Base-by-base conservation (phyloP, 2,888 invertebrate genomes). In the Carpatolechia fugitivella region DNA sequence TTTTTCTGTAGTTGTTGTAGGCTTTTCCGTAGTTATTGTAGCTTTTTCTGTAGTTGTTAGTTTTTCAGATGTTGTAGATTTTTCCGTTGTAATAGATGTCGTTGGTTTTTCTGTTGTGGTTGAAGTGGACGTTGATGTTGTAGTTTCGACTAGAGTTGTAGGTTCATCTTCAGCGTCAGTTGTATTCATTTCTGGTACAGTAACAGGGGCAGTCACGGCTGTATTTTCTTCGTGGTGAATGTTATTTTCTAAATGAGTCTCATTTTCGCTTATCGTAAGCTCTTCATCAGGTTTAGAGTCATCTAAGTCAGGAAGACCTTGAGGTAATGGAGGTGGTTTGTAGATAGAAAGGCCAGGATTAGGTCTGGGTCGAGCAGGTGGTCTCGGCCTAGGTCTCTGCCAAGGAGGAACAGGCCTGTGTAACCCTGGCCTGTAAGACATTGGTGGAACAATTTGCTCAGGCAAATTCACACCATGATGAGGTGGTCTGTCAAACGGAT, bases 401-500 rank as follows among this genome's bases (percentile, higher is more conserved):
- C 94, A 94, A 0, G 94, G 93, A 6, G 93, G 93, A 54, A 93
- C 91, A 1, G 92, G 91, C 16, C 93, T 90, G 3, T 92, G 87
- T 44, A 92, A 91, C 18, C 91, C 91, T 24, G 94, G 94, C 56
- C 94, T 81, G 59, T 91, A 91, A 61, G 76, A 80, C 64, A 91
- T 69, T 59, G 90, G 85, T n/a, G 95, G 94, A 7, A 94, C 93
- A 53, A 95, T 92, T 74, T 94, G 94, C 65, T 96, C 95, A 1
- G 95, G 94, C 57, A 95, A 82, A 60, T 94, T 94, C 20, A 94
- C 92, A 38, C 94, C 95, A 56, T 93, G 90, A 58, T 92, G 92
- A 1, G 92, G 92, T 5, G 94, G 93, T 50, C 93, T 85, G 70
- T 95, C 95, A 64, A 96, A 96, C 0, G 96, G 95, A 75, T 95